Conservation (phyloP, 2,888 invertebrate genomes). For the Pachliopta kotzebuea region DNA sequence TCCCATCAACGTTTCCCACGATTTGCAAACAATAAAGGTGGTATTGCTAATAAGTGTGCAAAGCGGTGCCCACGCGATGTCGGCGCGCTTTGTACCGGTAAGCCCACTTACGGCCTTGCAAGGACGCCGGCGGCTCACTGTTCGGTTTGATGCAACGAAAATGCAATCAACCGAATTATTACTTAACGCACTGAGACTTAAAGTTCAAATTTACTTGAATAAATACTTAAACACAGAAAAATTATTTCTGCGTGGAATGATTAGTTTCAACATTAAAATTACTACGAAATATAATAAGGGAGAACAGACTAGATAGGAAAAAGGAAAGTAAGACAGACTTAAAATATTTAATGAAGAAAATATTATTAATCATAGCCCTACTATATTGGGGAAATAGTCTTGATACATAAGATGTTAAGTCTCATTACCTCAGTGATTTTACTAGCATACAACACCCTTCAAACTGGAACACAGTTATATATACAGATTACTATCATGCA, state of each 20-base stretch:
- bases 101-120: constrained; percentile 43
- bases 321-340: no score
- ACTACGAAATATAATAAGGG: background rate
- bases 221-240: background rate
- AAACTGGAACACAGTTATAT: no score
- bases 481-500: no score
- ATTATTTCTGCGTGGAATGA: background rate
- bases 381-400: no score
- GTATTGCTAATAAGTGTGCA: constrained; percentile 11
- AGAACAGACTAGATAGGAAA: background rate
- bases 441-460: no score
- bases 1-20: constrained; percentile 27
- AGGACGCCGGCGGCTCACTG: constrained; percentile 37
- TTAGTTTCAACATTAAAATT: background rate
- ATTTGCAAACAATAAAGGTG: constrained; percentile 23
- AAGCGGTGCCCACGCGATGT: constrained; percentile 19
- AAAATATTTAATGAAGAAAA: no score
- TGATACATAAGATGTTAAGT: no score
- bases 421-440: no score
- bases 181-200: background rate
- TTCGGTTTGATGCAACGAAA: constrained; percentile 1
- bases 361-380: no score
- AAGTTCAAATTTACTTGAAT: background rate
- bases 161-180: background rate
- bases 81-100: constrained; percentile 20